Percentiles rank a stretch among this genome's conserved stretches.
phyloP scores from a whole-genome alignment of 2,797 vertebrate species.

The Macropodus opercularis region DNA sequence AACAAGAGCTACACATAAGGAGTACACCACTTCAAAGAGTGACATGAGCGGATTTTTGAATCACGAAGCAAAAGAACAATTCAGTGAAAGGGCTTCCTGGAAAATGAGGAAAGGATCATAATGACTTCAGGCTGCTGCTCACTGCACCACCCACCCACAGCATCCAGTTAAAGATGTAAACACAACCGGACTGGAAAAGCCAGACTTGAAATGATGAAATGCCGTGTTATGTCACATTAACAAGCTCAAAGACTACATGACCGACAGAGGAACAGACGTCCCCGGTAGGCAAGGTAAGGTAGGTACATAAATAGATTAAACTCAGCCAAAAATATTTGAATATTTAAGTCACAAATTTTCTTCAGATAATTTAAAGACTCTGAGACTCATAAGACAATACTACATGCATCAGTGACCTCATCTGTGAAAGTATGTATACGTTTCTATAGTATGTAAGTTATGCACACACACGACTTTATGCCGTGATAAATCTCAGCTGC shows the following conservation, averaged over 20 bases:
- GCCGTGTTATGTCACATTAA: conserved; percentile 29
- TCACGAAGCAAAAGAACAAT: conserved; percentile 35
- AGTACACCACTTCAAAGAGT: conserved; percentile 9
- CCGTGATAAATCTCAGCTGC: not conserved
- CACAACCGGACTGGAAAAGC: conserved; percentile 38
- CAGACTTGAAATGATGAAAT: conserved; percentile 40
- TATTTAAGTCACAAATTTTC: too few relatives aligned
- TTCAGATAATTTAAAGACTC: too few relatives aligned
- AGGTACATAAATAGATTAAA: too few relatives aligned
- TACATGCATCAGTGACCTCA: too few relatives aligned
- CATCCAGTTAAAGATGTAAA: conserved; percentile 54
- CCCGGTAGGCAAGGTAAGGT: too few relatives aligned
- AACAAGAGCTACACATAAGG: conserved; percentile 7
- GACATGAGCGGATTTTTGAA: conserved; percentile 19
- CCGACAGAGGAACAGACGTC: too few relatives aligned
- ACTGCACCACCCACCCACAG: conserved; percentile 44
- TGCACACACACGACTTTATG: not conserved
- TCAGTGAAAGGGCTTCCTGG: conserved; percentile 22
- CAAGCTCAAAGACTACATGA: conserved; percentile 7
- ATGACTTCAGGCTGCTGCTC: conserved; percentile 43
- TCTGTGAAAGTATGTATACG: too few relatives aligned
- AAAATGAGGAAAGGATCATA: conserved; percentile 48
- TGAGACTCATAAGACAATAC: too few relatives aligned
- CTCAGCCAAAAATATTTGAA: too few relatives aligned
- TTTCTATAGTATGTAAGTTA: not conserved